Percentiles rank a stretch among this genome's conserved stretches.
Conservation (phyloP, 2,113 vertebrate genomes). For the Thamnophis sirtalis region DNA sequence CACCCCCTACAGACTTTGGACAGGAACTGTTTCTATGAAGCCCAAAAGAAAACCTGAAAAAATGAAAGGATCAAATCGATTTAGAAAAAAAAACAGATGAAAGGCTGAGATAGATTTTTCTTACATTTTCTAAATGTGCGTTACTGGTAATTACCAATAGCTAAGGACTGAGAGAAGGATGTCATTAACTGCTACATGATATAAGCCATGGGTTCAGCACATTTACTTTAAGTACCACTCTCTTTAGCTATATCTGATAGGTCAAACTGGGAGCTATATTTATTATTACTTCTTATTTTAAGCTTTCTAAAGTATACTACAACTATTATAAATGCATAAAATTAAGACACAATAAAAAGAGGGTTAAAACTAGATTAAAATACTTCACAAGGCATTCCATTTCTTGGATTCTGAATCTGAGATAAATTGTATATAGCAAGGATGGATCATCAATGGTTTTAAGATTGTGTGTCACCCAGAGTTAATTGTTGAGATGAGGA, state of each 20-base stretch:
- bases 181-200: background rate
- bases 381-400: background rate
- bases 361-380: background rate
- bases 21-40: conserved; percentile 30
- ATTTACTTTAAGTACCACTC: background rate
- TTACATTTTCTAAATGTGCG: background rate
- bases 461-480: background rate
- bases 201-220: background rate
- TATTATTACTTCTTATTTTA: background rate
- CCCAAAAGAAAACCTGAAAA: fast-evolving
- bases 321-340: background rate
- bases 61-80: conserved; percentile 30
- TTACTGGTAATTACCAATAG: background rate
- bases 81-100: background rate
- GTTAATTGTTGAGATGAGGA: background rate
- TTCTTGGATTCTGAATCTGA: background rate
- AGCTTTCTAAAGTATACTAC: background rate
- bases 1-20: conserved; percentile 59
- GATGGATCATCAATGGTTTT: background rate
- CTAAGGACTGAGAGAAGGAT: background rate
- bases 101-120: conserved; percentile 39
- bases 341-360: background rate
- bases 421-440: background rate
- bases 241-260: background rate
- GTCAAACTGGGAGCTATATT: background rate